Percentiles rank a stretch among this genome's conserved stretches.
phyloP scores from a whole-genome alignment of 2,888 invertebrate species.

The Caenorhabditis zanzibari region DNA sequence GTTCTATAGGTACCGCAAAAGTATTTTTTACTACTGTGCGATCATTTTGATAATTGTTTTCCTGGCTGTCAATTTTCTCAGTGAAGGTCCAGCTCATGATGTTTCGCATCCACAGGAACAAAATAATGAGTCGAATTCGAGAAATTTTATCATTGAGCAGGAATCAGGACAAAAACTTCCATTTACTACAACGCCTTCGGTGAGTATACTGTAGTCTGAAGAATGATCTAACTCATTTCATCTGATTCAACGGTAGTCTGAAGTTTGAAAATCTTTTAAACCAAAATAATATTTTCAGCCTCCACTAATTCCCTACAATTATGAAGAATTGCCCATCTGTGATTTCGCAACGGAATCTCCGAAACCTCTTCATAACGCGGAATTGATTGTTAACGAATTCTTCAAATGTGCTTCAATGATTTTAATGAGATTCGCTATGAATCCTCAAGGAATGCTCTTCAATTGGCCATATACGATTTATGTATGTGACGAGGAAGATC shows the following conservation, averaged over 20 bases:
- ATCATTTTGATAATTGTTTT: conserved; percentile 28
- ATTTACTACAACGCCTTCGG: conserved; percentile 38
- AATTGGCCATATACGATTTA: conserved; percentile 59
- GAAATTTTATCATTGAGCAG: conserved; percentile 10
- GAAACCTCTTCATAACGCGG: conserved; percentile 8
- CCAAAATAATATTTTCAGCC: too few species aligned
- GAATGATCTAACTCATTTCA: too few species aligned
- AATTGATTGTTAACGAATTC: conserved; percentile 15
- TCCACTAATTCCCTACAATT: conserved; percentile 36
- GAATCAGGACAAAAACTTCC: conserved; percentile 29
- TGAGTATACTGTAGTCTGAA: not conserved
- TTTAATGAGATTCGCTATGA: conserved; percentile 35
- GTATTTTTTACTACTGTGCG: conserved; percentile 27
- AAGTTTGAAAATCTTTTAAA: too few species aligned
- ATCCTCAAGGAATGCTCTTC: conserved; percentile 49
- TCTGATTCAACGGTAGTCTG: too few species aligned
- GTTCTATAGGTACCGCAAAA: conserved; percentile 34
- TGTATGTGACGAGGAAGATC: conserved; percentile 58
- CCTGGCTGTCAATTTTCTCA: conserved; percentile 27
- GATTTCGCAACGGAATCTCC: conserved; percentile 12
- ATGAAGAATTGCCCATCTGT: conserved; percentile 29
- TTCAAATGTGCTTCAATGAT: conserved; percentile 48
- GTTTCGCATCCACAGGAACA: not conserved
- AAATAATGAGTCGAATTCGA: not conserved
- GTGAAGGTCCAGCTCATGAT: conserved; percentile 12